These are phyloP conservation scores for Nothobranchius furzeri DNA, from an alignment of 2,113 vertebrate genomes.

Conservation along the genomic window DNA sequence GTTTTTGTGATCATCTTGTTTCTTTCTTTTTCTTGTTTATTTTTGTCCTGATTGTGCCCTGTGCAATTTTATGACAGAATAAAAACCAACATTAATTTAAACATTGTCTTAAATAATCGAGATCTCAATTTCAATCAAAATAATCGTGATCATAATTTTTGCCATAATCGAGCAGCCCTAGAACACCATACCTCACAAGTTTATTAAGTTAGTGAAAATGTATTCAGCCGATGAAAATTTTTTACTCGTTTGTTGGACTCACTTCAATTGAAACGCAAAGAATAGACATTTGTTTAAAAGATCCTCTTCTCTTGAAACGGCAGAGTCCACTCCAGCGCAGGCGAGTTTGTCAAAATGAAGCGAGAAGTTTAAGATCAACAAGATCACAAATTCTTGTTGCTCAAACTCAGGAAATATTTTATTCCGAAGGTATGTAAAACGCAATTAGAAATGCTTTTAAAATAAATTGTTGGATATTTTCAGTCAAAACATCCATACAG, in stretches of 20 bases:
- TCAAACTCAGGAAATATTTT: neutral
- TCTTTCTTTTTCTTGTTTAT: no score
- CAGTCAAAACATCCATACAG: neutral
- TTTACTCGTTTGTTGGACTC: no score
- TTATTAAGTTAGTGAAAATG: no score
- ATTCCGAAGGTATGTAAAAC: neutral
- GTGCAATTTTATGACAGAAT: no score
- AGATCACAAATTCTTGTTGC: neutral
- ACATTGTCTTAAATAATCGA: no score
- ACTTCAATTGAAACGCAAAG: neutral
- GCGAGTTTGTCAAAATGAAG: conserved; percentile 30
- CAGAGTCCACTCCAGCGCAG: conserved; percentile 22
- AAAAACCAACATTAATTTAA: no score
- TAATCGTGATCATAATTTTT: no score
- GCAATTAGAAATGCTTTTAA: neutral
- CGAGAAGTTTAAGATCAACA: neutral
- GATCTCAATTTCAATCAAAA: no score
- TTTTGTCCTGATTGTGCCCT: no score
- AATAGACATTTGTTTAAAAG: neutral
- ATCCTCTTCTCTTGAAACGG: conserved; percentile 41
- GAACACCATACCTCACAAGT: no score
- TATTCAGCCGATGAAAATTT: neutral
- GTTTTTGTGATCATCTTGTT: no score
- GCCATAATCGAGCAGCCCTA: no score
- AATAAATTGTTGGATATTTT: neutral